These are phyloP conservation scores for Orbicella faveolata DNA, from an alignment of 64 coral and sea anemone species.

Conservation along the genomic window DNA sequence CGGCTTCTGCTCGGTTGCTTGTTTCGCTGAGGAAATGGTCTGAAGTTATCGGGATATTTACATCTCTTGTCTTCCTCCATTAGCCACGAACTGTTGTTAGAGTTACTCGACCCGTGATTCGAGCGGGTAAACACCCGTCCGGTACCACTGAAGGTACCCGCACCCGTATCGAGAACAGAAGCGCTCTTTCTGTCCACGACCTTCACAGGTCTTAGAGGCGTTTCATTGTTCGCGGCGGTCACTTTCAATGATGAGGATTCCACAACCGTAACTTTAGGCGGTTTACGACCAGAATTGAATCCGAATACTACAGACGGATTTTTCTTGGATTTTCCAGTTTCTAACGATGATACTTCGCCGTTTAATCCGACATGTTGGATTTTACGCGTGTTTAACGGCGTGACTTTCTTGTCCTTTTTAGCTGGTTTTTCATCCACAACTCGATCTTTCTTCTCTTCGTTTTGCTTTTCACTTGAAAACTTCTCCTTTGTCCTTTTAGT, in stretches of 20 bases:
- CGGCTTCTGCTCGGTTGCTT: constrained; percentile 62
- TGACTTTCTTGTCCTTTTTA: constrained; percentile 9
- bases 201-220: constrained; percentile 23
- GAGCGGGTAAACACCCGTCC: constrained; percentile 2
- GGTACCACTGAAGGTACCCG: neutral
- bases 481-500: constrained; percentile 5
- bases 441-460: constrained; percentile 3
- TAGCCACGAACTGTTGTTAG: constrained; percentile 70
- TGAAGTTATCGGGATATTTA: constrained; percentile 81
- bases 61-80: constrained; percentile 77
- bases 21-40: constrained; percentile 81
- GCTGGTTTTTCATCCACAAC: neutral
- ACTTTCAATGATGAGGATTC: constrained; percentile 27
- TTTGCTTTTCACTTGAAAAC: neutral
- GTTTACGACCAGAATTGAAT: constrained; percentile 26
- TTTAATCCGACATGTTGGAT: constrained; percentile 83
- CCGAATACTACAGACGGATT: neutral
- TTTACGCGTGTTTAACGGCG: constrained; percentile 47
- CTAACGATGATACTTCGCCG: constrained; percentile 72
- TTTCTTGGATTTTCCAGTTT: constrained; percentile 13
- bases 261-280: constrained; percentile 22
- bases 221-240: neutral
- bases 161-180: constrained; percentile 31
- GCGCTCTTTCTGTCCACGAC: constrained; percentile 74
- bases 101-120: constrained; percentile 1